These are phyloP conservation scores for Gavialis gangeticus DNA, from an alignment of 2,113 vertebrate genomes.

Conservation along the genomic window DNA sequence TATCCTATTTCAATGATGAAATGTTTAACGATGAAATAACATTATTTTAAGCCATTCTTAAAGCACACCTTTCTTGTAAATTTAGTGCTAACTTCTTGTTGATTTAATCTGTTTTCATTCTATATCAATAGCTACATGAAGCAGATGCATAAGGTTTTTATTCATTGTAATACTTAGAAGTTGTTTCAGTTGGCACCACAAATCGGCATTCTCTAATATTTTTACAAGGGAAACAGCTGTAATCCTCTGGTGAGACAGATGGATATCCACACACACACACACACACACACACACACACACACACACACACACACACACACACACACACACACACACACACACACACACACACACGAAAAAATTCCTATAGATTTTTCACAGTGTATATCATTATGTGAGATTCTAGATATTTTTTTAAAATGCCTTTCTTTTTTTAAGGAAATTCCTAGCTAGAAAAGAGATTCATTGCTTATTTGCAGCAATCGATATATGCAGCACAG, in stretches of 20 bases:
- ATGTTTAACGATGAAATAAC: fast-evolving
- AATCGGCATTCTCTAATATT: neutral
- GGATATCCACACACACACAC: no score
- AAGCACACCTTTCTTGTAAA: neutral
- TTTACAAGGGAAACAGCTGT: neutral
- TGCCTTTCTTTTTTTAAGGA: neutral
- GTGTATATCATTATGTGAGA: fast-evolving
- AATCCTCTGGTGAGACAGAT: neutral
- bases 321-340: no score
- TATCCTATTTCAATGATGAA: neutral
- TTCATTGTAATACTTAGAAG: neutral
- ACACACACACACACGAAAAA: neutral
- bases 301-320: no score
- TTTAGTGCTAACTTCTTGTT: neutral
- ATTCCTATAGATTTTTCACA: neutral
- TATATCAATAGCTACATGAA: neutral
- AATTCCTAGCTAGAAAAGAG: neutral
- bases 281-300: no score
- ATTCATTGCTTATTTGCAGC: neutral
- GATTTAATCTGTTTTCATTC: neutral
- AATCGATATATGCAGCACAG: fast-evolving
- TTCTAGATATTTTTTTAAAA: neutral
- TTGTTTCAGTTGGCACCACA: neutral
- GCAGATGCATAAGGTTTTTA: neutral
- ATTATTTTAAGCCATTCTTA: neutral